Evolutionary conservation across 2,113 vertebrate genomes (phyloP).

Genomic region (Osmerus mordax): DNA sequence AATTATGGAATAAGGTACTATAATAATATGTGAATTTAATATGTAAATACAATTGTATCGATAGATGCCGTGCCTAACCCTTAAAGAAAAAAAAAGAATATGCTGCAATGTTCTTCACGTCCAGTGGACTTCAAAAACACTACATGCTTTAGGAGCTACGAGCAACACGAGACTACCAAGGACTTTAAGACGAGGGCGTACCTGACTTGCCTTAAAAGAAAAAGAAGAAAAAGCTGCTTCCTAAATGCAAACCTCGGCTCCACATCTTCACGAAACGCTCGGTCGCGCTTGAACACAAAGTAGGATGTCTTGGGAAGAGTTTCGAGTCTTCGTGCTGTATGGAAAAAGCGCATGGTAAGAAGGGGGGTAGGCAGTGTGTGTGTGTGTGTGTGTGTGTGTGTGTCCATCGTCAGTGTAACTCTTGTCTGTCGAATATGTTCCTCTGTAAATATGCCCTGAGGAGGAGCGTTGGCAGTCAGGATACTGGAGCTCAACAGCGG

Average conservation of each 20-base stretch:
- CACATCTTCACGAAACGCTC: background rate
- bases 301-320: background rate
- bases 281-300: background rate
- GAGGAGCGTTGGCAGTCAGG: no score
- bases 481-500: no score
- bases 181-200: background rate
- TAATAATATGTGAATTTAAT: constrained; percentile 54
- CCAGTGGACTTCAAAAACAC: constrained; percentile 16
- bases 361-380: no score
- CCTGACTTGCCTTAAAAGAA: background rate
- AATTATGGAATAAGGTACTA: constrained; percentile 59
- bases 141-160: background rate
- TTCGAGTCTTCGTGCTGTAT: no score
- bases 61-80: constrained; percentile 39
- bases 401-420: no score
- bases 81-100: constrained; percentile 22
- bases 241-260: background rate
- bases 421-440: background rate
- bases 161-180: constrained; percentile 1
- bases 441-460: background rate
- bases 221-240: background rate
- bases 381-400: no score
- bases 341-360: no score
- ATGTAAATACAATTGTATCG: constrained; percentile 56
- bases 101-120: constrained; percentile 48